Conservation (phyloP, 1,140 invertebrate species). For the Heliothis virescens region DNA sequence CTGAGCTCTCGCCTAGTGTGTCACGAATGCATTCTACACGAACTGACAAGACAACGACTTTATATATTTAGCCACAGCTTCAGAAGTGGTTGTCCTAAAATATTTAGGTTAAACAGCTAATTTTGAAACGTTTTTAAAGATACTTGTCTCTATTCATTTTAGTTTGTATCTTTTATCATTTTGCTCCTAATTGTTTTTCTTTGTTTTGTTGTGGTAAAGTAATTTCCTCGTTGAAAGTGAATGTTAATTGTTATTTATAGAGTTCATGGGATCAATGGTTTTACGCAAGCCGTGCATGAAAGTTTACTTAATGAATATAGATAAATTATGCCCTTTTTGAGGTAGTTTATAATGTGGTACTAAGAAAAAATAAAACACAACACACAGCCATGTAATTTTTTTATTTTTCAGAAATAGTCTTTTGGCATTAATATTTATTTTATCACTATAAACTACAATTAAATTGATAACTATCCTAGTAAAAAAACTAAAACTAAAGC, state of each 20-base stretch:
- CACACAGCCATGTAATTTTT: neutral
- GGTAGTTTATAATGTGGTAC: too few relatives aligned
- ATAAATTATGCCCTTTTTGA: too few relatives aligned
- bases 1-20: constrained; percentile 12
- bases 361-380: neutral
- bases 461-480: too few relatives aligned
- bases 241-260: too few relatives aligned
- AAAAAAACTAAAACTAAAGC: too few relatives aligned
- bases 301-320: too few relatives aligned
- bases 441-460: too few relatives aligned
- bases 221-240: neutral
- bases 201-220: neutral
- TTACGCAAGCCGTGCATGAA: too few relatives aligned
- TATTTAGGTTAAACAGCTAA: constrained; percentile 35
- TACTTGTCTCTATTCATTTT: constrained; percentile 22
- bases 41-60: neutral
- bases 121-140: constrained; percentile 6
- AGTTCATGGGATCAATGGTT: too few relatives aligned
- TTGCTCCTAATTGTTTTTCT: neutral
- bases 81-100: constrained; percentile 6
- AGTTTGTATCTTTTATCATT: neutral
- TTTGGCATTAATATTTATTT: too few relatives aligned
- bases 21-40: constrained; percentile 21
- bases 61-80: constrained; percentile 2
- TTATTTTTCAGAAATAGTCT: too few relatives aligned